phyloP scores from a whole-genome alignment of 2,113 vertebrate species.

The Chloroceryle aenea region DNA sequence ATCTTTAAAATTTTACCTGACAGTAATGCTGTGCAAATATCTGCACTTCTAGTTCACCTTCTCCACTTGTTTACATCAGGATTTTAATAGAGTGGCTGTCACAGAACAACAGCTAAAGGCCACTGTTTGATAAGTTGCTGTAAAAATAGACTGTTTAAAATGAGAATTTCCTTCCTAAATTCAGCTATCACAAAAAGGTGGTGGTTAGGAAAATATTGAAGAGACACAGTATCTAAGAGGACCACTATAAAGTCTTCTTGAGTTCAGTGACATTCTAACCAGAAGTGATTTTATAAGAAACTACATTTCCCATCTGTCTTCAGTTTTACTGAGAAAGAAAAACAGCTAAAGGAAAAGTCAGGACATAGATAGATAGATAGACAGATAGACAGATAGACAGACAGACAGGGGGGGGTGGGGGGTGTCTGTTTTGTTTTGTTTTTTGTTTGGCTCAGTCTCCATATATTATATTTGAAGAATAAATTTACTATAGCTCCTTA shows the following conservation, averaged over 20 bases:
- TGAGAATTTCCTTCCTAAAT: conserved; percentile 79
- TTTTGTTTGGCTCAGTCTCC: neutral
- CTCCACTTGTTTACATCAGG: conserved; percentile 83
- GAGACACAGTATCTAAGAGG: conserved; percentile 48
- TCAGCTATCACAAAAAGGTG: conserved; percentile 70
- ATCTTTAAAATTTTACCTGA: conserved; percentile 86
- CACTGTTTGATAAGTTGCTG: conserved; percentile 81
- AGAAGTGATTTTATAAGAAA: conserved; percentile 55
- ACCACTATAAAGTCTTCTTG: conserved; percentile 45
- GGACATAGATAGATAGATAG: too few species aligned
- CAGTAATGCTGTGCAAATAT: conserved; percentile 84
- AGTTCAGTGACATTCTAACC: conserved; percentile 66
- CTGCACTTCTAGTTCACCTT: conserved; percentile 82
- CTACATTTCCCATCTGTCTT: conserved; percentile 65
- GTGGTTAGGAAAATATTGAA: conserved; percentile 55
- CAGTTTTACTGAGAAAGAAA: conserved; percentile 8
- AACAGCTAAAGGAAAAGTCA: neutral
- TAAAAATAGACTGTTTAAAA: conserved; percentile 80
- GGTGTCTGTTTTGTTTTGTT: neutral
- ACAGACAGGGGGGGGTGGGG: too few species aligned
- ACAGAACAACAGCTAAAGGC: conserved; percentile 83
- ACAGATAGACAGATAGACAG: too few species aligned
- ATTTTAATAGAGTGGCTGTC: conserved; percentile 84
- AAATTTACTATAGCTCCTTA: neutral
- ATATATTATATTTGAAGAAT: neutral